Percentiles rank a stretch among this genome's conserved stretches.
phyloP scores from a whole-genome alignment of 1,140 invertebrate species.

The Piezodorus guildinii region DNA sequence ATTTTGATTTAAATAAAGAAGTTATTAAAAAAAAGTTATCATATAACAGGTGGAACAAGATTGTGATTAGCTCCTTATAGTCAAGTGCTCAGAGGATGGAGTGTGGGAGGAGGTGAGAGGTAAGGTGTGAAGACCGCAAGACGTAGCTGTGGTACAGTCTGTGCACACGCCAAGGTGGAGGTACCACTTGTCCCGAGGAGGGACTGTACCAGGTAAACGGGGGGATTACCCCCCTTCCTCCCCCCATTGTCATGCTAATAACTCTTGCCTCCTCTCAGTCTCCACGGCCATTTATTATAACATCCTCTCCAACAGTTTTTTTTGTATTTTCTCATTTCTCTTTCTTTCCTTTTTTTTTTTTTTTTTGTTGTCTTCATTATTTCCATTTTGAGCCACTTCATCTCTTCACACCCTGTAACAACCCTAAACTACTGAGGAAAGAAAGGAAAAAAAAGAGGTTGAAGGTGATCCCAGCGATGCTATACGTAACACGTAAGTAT shows the following conservation, averaged over 20 bases:
- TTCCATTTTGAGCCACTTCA: not conserved
- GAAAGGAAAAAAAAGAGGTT: not conserved
- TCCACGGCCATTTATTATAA: not conserved
- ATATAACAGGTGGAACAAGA: too few relatives aligned
- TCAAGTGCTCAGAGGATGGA: too few relatives aligned
- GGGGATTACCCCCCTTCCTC: not conserved
- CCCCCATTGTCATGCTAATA: conserved; percentile 2
- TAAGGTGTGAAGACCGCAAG: not conserved
- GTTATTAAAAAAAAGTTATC: too few relatives aligned
- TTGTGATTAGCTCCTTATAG: too few relatives aligned
- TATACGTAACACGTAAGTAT: too few relatives aligned
- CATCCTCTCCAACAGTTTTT: not conserved
- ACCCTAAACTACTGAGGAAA: not conserved
- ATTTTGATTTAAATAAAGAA: too few relatives aligned
- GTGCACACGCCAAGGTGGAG: not conserved
- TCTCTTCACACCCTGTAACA: conserved; percentile 1
- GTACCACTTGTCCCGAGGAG: not conserved
- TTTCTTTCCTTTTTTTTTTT: not conserved
- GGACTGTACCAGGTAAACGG: not conserved
- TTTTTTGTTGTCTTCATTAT: too few relatives aligned
- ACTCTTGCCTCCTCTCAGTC: not conserved
- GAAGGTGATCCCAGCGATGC: too few relatives aligned
- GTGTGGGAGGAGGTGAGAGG: not conserved
- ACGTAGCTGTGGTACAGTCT: not conserved
- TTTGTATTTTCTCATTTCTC: not conserved